These are phyloP conservation scores for Vollenhovia emeryi DNA, from an alignment of 1,140 invertebrate species.

Conservation along the genomic window DNA sequence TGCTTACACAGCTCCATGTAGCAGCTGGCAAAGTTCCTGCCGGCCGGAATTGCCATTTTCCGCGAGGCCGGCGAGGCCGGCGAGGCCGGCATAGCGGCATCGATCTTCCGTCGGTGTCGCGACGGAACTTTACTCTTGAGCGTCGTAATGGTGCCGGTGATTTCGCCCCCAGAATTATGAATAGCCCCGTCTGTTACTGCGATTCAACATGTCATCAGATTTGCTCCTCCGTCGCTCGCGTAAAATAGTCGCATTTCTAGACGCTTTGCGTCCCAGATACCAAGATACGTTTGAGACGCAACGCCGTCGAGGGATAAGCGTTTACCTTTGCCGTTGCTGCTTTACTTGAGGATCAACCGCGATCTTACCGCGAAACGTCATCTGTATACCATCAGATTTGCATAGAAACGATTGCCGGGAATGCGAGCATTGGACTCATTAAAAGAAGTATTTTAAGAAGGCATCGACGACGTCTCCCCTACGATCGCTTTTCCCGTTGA, in stretches of 20 bases:
- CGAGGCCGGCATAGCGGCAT: constrained; percentile 11
- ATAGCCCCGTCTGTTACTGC: background rate
- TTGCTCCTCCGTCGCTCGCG: background rate
- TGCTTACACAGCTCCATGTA: constrained; percentile 83
- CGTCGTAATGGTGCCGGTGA: constrained; percentile 18
- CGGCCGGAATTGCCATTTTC: constrained; percentile 71
- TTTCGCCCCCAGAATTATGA: constrained; percentile 18
- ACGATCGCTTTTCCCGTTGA: background rate
- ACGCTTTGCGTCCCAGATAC: background rate
- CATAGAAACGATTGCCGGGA: background rate
- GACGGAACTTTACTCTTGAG: background rate
- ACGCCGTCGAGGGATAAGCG: background rate
- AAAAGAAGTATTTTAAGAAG: background rate
- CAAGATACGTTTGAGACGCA: background rate
- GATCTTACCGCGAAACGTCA: constrained; percentile 63
- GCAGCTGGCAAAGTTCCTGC: constrained; percentile 77
- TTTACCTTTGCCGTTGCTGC: constrained; percentile 48
- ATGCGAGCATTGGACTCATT: background rate
- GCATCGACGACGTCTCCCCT: background rate
- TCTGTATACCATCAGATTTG: constrained; percentile 54
- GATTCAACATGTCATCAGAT: background rate
- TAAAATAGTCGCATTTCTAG: background rate
- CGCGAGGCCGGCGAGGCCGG: background rate
- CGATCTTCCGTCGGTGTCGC: constrained; percentile 44
- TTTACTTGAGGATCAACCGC: constrained; percentile 47